phyloP scores from a whole-genome alignment of 92 coral and sea anemone species.

The Galaxea fascicularis region DNA sequence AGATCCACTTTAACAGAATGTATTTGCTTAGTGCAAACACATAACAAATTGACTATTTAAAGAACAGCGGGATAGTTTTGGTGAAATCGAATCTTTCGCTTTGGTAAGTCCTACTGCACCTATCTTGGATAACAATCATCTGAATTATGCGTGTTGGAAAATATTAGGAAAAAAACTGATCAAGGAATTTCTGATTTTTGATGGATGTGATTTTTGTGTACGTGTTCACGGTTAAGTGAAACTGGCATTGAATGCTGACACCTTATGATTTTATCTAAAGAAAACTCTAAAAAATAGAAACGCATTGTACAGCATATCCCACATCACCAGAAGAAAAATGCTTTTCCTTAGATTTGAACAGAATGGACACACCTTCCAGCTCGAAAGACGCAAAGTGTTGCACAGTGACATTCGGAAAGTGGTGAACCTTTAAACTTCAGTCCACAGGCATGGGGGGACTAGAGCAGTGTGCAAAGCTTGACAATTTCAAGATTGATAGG shows the following conservation, averaged over 20 bases:
- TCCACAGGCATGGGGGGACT: background rate
- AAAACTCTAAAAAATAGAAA: background rate
- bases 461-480: background rate
- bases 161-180: no score
- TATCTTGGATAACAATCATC: no score
- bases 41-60: constrained; percentile 7
- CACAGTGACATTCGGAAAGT: background rate
- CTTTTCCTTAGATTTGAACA: background rate
- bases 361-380: background rate
- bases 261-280: background rate
- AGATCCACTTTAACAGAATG: constrained; percentile 20
- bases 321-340: background rate
- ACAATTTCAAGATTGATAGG: background rate
- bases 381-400: background rate
- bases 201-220: background rate
- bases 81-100: no score
- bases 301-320: background rate
- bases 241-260: background rate
- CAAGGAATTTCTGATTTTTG: no score
- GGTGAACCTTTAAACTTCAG: background rate
- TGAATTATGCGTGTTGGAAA: no score
- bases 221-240: background rate
- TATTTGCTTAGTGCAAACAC: background rate
- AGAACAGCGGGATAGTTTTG: background rate
- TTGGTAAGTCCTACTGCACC: no score